Conservation (phyloP, 2,113 vertebrate genomes). For the Peucedramus taeniatus region DNA sequence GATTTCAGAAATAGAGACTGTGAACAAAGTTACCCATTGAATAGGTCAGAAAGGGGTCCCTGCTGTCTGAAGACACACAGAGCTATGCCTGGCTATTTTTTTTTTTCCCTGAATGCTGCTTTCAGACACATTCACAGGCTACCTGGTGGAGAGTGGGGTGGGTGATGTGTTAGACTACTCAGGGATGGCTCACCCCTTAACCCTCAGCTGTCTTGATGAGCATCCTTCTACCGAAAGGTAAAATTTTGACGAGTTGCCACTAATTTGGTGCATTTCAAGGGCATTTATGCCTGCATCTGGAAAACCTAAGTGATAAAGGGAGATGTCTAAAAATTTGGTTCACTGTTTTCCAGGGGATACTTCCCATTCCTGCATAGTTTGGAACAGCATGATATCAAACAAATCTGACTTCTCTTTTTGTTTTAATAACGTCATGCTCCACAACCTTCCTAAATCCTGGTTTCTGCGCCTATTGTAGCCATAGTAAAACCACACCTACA, state of each 20-base stretch:
- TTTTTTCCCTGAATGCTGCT: neutral
- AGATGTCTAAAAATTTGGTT: neutral
- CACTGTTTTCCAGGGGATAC: neutral
- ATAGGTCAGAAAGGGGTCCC: neutral
- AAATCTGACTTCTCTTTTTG: neutral
- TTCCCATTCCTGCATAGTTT: neutral
- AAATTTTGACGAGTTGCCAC: neutral
- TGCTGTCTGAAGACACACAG: neutral
- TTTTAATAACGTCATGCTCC: neutral
- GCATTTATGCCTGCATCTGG: neutral
- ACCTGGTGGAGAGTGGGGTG: neutral
- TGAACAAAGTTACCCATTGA: neutral
- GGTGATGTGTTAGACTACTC: neutral
- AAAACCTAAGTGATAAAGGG: neutral
- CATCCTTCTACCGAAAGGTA: neutral
- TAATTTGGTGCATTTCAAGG: neutral
- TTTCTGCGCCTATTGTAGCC: neutral
- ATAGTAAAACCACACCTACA: neutral
- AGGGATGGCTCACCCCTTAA: neutral
- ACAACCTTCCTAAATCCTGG: neutral
- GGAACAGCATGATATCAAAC: neutral
- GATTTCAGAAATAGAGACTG: neutral
- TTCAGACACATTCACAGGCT: neutral
- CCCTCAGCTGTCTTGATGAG: neutral
- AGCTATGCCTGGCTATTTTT: neutral